Conservation (phyloP, 2,888 invertebrate genomes). For the Amphipoea oculea region DNA sequence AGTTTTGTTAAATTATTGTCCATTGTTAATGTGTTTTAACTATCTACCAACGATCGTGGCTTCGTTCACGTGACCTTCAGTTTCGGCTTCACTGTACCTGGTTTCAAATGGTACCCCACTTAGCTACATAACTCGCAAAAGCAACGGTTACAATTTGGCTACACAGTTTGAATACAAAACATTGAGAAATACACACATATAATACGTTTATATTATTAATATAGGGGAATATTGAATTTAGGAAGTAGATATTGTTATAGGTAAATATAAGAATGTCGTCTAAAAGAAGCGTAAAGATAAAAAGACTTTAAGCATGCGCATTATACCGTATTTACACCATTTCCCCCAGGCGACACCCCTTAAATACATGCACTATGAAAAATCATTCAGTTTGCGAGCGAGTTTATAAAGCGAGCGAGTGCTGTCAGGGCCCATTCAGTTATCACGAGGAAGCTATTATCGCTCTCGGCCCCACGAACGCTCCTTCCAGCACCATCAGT, state of each 20-base stretch:
- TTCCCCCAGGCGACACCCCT: conserved; percentile 30
- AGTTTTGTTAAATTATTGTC: conserved; percentile 44
- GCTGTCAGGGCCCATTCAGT: conserved; percentile 76
- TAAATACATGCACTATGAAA: conserved; percentile 62
- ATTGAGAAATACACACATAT: background rate
- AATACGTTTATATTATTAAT: background rate
- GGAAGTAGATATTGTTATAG: background rate
- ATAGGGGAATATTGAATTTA: background rate
- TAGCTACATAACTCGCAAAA: conserved; percentile 36
- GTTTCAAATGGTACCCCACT: conserved; percentile 62
- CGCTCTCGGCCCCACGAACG: conserved; percentile 66
- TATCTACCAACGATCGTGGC: conserved; percentile 21
- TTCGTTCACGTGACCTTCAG: conserved; percentile 40
- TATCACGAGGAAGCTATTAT: conserved; percentile 82
- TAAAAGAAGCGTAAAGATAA: conserved; percentile 29
- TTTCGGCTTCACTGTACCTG: conserved; percentile 50
- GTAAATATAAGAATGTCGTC: background rate
- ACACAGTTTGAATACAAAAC: conserved; percentile 18
- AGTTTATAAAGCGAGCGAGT: conserved; percentile 71
- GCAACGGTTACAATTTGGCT: conserved; percentile 36
- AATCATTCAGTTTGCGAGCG: conserved; percentile 69
- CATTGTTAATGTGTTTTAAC: conserved; percentile 41
- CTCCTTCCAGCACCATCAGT: conserved; percentile 58
- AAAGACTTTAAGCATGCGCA: conserved; percentile 42
- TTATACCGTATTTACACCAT: conserved; percentile 51